Base-by-base conservation (phyloP, 2,113 vertebrate species). In the Plectropomus leopardus region DNA sequence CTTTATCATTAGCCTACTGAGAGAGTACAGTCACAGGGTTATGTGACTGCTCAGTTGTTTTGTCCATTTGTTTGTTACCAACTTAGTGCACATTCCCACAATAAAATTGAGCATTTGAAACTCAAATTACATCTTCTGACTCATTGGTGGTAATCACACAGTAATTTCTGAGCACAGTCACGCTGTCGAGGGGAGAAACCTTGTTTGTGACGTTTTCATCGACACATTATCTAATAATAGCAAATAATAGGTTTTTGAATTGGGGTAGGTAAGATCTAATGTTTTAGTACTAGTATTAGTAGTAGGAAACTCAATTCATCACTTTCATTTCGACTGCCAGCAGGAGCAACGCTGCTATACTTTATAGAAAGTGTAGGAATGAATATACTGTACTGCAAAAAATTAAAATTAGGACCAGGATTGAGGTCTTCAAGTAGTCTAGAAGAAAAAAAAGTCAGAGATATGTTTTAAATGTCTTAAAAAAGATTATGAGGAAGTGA, bases 1-100 rank as follows among this genome's bases (percentile, higher is more conserved):
- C 17, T 76, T 40, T 7, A 26, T 78, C 15, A 82, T 76, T 50
- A 57, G 42, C 59, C 65, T 58, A 48, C 26, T 67, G 70, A 58
- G 58, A 28, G 57, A 69, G 60, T 30, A 50, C 57, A 55, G 30
- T 64, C 44, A 63, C 17, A 53, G 64, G 24, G 36, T 40, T 45
- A 13, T 77, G 24, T 57, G 32, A 67, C 34, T 66, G 42, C 50
- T 70, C 5, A 32, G 11, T 51, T 72, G 34, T 67, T 73, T 11
- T 15, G 34, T 40, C 1, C 44, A 16, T 58, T 71, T 50, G 53
- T 59, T 32, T 44, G 13, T 44, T 14, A 53, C 44, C 14, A 15
- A 9, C 51, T n/a, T 21, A 24, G 7, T 23, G 45, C 53, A 40
- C 28, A 51, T 66, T 9, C 19, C 13, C 32, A 42, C 13, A 48